phyloP scores from a whole-genome alignment of 2,113 vertebrate genomes.

The Anser brachyrhynchus region DNA sequence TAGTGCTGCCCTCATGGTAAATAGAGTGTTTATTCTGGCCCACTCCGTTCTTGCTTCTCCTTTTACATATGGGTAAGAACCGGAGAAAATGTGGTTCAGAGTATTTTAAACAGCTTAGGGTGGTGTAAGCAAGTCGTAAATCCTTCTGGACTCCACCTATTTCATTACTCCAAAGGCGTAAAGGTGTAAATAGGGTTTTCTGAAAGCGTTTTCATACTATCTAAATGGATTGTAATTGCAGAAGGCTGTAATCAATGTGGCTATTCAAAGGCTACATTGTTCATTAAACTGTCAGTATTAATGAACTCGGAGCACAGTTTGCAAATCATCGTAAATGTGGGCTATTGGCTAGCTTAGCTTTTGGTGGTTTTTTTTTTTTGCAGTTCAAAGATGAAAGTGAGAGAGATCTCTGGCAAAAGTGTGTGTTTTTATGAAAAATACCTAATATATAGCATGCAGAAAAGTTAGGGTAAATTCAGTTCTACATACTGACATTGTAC shows the following conservation, averaged over 20 bases:
- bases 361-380: not conserved
- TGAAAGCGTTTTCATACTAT: not conserved
- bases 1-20: accelerated
- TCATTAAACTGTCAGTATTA: not conserved
- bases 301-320: not conserved
- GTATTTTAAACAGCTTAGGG: not conserved
- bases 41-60: not conserved
- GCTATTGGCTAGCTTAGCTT: not conserved
- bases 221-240: not conserved
- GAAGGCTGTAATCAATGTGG: not conserved
- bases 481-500: not conserved
- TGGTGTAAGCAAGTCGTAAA: not conserved
- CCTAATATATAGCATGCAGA: not conserved
- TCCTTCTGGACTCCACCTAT: accelerated
- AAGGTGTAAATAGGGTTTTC: not conserved
- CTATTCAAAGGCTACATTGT: not conserved
- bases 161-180: accelerated
- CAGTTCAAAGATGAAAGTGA: not conserved
- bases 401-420: not conserved
- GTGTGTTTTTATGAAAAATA: not conserved
- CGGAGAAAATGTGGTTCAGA: accelerated
- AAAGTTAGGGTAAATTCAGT: not conserved
- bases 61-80: not conserved
- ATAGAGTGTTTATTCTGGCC: not conserved
- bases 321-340: not conserved